phyloP scores from a whole-genome alignment of 2,113 vertebrate species.

The Rhipidura dahli region DNA sequence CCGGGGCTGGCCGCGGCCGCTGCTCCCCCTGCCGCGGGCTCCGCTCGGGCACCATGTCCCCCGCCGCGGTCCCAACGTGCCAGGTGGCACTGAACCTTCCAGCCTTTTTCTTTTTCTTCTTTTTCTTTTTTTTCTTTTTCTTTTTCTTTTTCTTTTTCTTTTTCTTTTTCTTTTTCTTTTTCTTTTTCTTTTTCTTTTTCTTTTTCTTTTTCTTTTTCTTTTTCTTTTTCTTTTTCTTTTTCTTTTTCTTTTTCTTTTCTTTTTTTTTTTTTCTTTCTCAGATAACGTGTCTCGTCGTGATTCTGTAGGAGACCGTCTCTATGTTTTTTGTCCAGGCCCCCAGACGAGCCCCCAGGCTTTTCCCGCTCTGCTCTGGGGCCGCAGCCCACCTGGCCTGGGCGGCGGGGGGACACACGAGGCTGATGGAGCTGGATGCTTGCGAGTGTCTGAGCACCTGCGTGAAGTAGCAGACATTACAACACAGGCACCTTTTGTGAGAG shows the following conservation, averaged over 20 bases:
- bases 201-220: rapidly evolving
- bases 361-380: no score
- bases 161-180: rapidly evolving
- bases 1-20: neutral
- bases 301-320: neutral
- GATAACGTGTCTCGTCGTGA: neutral
- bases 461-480: neutral
- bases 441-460: rapidly evolving
- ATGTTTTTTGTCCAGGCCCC: neutral
- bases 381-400: rapidly evolving
- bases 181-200: rapidly evolving
- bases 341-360: no score
- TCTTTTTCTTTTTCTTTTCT: rapidly evolving
- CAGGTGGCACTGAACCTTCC: neutral
- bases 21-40: neutral
- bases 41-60: neutral
- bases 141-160: neutral
- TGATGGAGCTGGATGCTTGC: neutral
- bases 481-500: neutral
- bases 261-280: rapidly evolving
- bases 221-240: no score
- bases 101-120: rapidly evolving
- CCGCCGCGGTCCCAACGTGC: neutral
- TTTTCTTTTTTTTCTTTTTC: no score
- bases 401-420: rapidly evolving